Conservation (phyloP, 2,888 invertebrate species). For the Pristionchus maxplancki region DNA sequence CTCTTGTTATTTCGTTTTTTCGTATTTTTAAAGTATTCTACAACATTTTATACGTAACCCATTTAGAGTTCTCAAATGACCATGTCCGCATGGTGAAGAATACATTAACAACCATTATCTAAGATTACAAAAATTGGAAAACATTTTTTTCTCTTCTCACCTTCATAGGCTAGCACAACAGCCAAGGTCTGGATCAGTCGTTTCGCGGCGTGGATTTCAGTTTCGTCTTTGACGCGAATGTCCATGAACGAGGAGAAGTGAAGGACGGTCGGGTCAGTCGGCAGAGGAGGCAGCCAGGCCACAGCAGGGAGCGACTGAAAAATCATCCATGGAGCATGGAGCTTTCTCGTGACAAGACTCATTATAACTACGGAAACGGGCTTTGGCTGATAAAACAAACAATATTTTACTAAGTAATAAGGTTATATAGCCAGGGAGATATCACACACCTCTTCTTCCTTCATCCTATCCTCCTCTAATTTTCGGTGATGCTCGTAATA, state of each 20-base stretch:
- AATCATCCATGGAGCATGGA: too few species aligned
- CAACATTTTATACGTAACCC: too few species aligned
- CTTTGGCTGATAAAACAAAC: too few species aligned
- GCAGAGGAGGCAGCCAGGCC: constrained; percentile 39
- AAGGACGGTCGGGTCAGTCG: not conserved
- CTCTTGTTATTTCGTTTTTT: too few species aligned
- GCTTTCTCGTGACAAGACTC: too few species aligned
- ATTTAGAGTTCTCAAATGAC: too few species aligned
- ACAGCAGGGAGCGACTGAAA: not conserved
- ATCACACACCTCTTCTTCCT: constrained; percentile 17
- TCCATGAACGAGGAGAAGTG: constrained; percentile 46
- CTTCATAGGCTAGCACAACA: constrained; percentile 31
- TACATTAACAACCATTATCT: too few species aligned
- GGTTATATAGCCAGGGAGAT: too few species aligned
- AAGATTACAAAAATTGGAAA: not conserved
- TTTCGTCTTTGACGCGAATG: constrained; percentile 24
- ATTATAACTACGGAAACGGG: too few species aligned
- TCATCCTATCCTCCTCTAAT: not conserved
- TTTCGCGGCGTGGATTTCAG: not conserved
- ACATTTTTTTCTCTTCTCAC: constrained; percentile 17
- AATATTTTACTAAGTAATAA: too few species aligned
- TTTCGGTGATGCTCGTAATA: constrained; percentile 32
- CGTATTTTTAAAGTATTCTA: too few species aligned
- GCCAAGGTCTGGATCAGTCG: constrained; percentile 35
- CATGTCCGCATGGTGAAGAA: too few species aligned